Evolutionary conservation across 2,113 vertebrate genomes (phyloP), one percentile per base, ranked within the genome.

Genomic region (Promerops cafer): DNA sequence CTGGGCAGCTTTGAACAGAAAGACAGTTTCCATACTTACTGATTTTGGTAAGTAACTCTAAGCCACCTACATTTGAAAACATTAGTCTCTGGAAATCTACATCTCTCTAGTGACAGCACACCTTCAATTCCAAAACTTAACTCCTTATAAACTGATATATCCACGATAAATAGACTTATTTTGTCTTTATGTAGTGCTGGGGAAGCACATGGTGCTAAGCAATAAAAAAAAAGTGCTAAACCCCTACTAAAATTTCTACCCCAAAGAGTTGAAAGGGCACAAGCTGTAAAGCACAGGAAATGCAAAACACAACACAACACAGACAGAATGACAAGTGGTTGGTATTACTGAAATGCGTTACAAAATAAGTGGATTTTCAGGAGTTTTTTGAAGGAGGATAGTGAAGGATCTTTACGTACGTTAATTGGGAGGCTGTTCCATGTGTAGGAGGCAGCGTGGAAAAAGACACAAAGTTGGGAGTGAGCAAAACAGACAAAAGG

Each of bases 401-500:
- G 95, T 23, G 95, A 97, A 97, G 96, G 96, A 96, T 89, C 93
- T 92, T 97, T 97, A 97, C 96, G 95, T 97, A 97, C 95, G 94
- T 97, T 97, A 95, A 97, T 89, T 95, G 97, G 96, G 96, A 97
- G 94, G 89, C 93, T 97, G 93, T 97, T 97, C 96, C 97, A 97
- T 96, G 92, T 95, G 94, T 97, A 97, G 96, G 96, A 97, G 96
- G 96, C 96, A 97, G 97, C 97, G 93, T 97, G 97, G 96, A 97
- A 97, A 97, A 96, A 97, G 96, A 97, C 96, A 97, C 95, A 97
- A 96, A 97, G 96, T 97, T 78, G 97, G 96, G 96, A 97, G 96
- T 97, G 96, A 96, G 95, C 96, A 97, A 97, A 96, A 96, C 90
- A 97, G 94, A 96, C 96, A 97, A 97, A 96, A 94, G 95, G 95